Conservation (phyloP, 2,888 invertebrate species). For the Polydrusus tereticollis region DNA sequence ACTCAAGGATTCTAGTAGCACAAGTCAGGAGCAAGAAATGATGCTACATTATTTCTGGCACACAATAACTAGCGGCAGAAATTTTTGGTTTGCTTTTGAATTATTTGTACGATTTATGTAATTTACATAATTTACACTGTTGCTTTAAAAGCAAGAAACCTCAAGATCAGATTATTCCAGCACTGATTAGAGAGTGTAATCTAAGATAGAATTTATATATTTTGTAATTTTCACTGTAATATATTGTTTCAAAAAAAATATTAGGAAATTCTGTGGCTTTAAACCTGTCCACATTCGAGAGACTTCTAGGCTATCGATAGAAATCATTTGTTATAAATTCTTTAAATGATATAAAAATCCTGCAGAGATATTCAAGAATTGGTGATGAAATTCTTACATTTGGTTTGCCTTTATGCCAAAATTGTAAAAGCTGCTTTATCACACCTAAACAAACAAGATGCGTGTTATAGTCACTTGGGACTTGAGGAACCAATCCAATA, state of each 20-base stretch:
- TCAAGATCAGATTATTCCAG: too few relatives aligned
- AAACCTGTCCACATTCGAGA: constrained; percentile 3
- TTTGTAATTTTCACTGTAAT: too few relatives aligned
- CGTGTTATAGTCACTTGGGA: not conserved
- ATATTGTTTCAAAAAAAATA: constrained; percentile 40
- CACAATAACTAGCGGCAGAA: constrained; percentile 37
- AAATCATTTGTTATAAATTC: not conserved
- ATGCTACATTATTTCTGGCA: not conserved
- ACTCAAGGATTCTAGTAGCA: not conserved
- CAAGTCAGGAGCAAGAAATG: not conserved
- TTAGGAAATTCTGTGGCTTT: constrained; percentile 14
- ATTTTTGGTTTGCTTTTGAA: too few relatives aligned
- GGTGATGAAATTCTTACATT: not conserved
- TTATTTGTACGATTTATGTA: too few relatives aligned
- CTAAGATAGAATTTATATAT: too few relatives aligned
- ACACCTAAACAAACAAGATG: constrained; percentile 7
- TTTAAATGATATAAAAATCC: not conserved
- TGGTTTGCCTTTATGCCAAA: constrained; percentile 8
- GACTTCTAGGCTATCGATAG: not conserved
- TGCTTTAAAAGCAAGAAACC: too few relatives aligned
- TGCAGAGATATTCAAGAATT: not conserved
- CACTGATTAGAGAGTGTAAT: too few relatives aligned
- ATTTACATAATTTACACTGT: too few relatives aligned
- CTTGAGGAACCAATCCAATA: not conserved
- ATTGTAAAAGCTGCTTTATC: constrained; percentile 1